Percentiles rank a stretch among this genome's conserved stretches.
These are phyloP conservation scores for Sarcophaga subvicina DNA, from an alignment of 2,888 invertebrate species.

Conservation along the genomic window DNA sequence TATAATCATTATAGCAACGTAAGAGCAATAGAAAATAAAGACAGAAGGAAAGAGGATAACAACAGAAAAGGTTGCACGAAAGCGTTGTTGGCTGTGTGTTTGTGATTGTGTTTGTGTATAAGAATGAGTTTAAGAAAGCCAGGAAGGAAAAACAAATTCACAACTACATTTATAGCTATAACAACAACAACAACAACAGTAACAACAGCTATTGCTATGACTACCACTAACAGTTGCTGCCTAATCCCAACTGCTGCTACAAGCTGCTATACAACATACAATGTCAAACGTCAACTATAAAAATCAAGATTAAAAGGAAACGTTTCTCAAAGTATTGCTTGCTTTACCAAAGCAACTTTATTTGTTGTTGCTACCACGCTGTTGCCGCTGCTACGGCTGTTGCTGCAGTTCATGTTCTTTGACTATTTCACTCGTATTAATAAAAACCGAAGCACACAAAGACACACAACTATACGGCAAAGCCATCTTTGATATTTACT, in stretches of 20 bases:
- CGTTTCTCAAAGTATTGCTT: conserved; percentile 27
- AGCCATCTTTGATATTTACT: conserved; percentile 27
- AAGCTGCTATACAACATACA: conserved; percentile 27
- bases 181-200: not conserved
- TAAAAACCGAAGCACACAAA: conserved; percentile 19
- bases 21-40: not conserved
- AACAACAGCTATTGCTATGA: not conserved
- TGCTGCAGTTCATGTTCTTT: not conserved
- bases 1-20: not conserved
- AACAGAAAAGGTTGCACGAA: too few relatives aligned
- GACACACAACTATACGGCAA: not conserved
- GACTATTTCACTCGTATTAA: conserved; percentile 15
- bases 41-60: too few relatives aligned
- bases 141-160: not conserved
- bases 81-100: too few relatives aligned
- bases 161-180: conserved; percentile 1
- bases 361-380: conserved; percentile 21
- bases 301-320: conserved; percentile 61
- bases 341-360: conserved; percentile 34
- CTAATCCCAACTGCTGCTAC: not conserved
- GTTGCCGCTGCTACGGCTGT: not conserved
- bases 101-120: too few relatives aligned
- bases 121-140: too few relatives aligned
- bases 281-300: conserved; percentile 66
- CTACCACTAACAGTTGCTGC: not conserved